These are phyloP conservation scores for Megalonaias nervosa DNA, from an alignment of 1,140 invertebrate species.

Conservation along the genomic window DNA sequence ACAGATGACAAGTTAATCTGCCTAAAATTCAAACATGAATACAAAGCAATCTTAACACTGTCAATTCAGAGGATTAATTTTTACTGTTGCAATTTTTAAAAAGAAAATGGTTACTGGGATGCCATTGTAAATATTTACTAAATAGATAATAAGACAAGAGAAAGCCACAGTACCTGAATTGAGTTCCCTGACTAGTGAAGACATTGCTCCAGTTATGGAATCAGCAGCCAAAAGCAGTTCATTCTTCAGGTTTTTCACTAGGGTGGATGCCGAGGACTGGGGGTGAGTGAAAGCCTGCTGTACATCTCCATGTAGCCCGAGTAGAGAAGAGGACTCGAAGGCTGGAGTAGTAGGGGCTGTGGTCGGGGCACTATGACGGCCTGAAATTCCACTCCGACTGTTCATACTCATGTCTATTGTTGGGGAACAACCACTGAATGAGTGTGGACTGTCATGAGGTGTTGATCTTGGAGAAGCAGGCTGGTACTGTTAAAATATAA, in stretches of 20 bases:
- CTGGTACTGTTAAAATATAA: conserved; percentile 69
- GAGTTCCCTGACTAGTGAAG: conserved; percentile 93
- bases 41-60: no score
- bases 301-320: conserved; percentile 73
- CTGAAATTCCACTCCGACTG: background rate
- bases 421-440: conserved; percentile 41
- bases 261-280: conserved; percentile 40
- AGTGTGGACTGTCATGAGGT: conserved; percentile 83
- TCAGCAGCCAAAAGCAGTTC: conserved; percentile 93
- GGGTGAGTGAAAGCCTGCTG: conserved; percentile 64
- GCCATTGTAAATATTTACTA: no score
- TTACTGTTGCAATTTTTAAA: no score
- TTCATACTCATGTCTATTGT: conserved; percentile 70
- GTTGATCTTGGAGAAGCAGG: conserved; percentile 88
- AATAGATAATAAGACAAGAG: background rate
- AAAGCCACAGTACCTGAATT: conserved; percentile 82
- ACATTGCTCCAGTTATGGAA: conserved; percentile 97
- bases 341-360: conserved; percentile 51
- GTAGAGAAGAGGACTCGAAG: conserved; percentile 60
- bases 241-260: conserved; percentile 72
- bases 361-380: conserved; percentile 22
- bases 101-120: no score
- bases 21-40: no score
- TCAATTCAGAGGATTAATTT: no score
- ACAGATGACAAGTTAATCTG: no score